Percentiles rank a stretch among this genome's conserved stretches.
phyloP scores from a whole-genome alignment of 1,140 invertebrate species.

The Frieseomelitta varia region DNA sequence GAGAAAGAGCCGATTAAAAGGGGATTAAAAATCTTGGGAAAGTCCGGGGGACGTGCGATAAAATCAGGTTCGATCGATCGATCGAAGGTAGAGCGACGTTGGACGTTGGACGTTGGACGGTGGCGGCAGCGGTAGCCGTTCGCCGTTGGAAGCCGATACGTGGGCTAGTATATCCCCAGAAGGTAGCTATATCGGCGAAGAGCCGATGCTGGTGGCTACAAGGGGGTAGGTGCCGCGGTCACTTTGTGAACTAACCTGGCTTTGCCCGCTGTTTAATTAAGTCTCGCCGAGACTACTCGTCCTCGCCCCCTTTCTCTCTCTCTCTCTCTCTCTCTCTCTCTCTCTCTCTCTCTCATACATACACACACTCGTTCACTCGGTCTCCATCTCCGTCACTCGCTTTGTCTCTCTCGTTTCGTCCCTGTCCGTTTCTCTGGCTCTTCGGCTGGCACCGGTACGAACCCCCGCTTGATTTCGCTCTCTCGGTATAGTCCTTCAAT shows the following conservation, averaged over 20 bases:
- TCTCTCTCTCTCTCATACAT: constrained; percentile 29
- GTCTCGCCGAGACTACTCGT: constrained; percentile 79
- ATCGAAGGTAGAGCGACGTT: constrained; percentile 1
- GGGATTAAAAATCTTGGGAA: constrained; percentile 24
- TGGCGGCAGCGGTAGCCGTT: constrained; percentile 6
- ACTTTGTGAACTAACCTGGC: constrained; percentile 82
- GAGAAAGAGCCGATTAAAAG: background rate
- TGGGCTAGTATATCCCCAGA: constrained; percentile 49
- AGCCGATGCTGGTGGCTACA: constrained; percentile 62
- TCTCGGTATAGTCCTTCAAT: constrained; percentile 35
- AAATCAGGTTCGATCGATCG: constrained; percentile 24
- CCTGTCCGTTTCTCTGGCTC: constrained; percentile 36
- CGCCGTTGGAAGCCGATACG: constrained; percentile 48
- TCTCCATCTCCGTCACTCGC: constrained; percentile 36
- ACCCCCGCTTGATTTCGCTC: constrained; percentile 53
- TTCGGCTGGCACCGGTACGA: constrained; percentile 44
- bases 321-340: constrained; percentile 25
- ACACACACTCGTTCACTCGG: background rate
- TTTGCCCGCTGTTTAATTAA: constrained; percentile 82
- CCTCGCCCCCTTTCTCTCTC: constrained; percentile 50
- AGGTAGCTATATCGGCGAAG: constrained; percentile 56
- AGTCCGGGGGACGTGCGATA: background rate
- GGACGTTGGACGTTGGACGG: background rate
- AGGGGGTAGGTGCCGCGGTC: constrained; percentile 76
- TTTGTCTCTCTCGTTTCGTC: constrained; percentile 22